Evolutionary conservation across 2,113 vertebrate species (phyloP).

Genomic region (Myocastor coypus): DNA sequence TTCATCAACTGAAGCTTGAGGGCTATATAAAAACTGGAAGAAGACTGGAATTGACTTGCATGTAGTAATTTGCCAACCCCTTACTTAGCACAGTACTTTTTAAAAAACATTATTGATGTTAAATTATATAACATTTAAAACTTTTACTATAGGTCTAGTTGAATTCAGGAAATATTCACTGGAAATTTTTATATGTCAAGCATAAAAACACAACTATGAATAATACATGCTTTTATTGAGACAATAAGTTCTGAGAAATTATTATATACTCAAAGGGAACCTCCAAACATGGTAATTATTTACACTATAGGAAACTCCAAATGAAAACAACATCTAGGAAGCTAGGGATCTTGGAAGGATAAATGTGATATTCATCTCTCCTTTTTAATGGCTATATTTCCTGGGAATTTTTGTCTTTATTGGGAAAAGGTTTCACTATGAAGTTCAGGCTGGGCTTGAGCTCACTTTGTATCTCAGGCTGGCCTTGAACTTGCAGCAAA

Average conservation of each 20-base stretch:
- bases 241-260: neutral
- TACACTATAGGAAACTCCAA: neutral
- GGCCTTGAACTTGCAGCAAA: neutral
- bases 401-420: neutral
- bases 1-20: neutral
- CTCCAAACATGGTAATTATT: neutral
- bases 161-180: slow-evolving; percentile 33
- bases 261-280: neutral
- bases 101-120: neutral
- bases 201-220: neutral
- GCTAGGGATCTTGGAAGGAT: neutral
- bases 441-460: neutral
- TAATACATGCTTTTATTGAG: neutral
- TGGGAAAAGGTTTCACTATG: neutral
- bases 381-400: neutral
- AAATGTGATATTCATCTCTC: neutral
- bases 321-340: neutral
- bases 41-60: neutral
- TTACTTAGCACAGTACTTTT: neutral
- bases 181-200: neutral
- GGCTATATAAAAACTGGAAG: neutral
- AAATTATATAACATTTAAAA: neutral
- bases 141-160: neutral
- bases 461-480: neutral
- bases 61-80: neutral